These are phyloP conservation scores for Aurelia sp. DNA, from an alignment of 30 jellyfish, hydroid and myxozoan genomes.

Conservation along the genomic window DNA sequence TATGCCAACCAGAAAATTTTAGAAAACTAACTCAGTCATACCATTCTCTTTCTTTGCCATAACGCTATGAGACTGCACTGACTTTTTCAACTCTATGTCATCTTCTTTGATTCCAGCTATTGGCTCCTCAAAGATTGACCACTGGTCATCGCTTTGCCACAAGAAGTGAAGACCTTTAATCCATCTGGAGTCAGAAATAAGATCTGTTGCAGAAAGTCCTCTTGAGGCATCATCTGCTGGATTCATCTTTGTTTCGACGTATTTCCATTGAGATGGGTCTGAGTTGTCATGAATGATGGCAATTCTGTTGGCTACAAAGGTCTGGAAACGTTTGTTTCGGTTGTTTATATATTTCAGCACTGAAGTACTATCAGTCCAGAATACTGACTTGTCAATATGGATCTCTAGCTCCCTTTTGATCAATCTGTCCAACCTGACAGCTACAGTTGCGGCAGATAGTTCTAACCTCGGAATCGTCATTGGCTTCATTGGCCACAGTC, in stretches of 20 bases:
- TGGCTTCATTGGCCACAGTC: constrained; percentile 45
- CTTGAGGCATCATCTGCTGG: constrained; percentile 76
- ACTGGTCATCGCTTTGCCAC: constrained; percentile 6
- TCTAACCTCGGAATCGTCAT: constrained; percentile 64
- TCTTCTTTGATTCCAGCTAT: not conserved
- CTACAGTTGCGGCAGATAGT: constrained; percentile 44
- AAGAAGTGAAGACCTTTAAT: constrained; percentile 55
- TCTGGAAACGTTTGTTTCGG: constrained; percentile 23
- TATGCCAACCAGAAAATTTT: constrained; percentile 9
- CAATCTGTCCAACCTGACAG: constrained; percentile 17
- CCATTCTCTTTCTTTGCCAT: not conserved
- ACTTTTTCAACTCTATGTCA: constrained; percentile 7
- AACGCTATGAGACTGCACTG: not conserved
- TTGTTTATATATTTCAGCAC: constrained; percentile 56
- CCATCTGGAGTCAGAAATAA: constrained; percentile 28
- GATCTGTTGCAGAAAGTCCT: constrained; percentile 28
- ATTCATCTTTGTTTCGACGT: constrained; percentile 19
- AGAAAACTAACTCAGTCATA: not conserved
- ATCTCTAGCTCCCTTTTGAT: constrained; percentile 35
- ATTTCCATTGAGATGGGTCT: constrained; percentile 59
- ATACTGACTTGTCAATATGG: not conserved
- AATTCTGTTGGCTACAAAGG: constrained; percentile 55
- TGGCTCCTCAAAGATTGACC: not conserved
- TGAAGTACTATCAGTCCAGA: constrained; percentile 78
- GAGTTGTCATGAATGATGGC: constrained; percentile 63